phyloP scores from a whole-genome alignment of 2,888 invertebrate species.

The Nemotelus pantherinus region DNA sequence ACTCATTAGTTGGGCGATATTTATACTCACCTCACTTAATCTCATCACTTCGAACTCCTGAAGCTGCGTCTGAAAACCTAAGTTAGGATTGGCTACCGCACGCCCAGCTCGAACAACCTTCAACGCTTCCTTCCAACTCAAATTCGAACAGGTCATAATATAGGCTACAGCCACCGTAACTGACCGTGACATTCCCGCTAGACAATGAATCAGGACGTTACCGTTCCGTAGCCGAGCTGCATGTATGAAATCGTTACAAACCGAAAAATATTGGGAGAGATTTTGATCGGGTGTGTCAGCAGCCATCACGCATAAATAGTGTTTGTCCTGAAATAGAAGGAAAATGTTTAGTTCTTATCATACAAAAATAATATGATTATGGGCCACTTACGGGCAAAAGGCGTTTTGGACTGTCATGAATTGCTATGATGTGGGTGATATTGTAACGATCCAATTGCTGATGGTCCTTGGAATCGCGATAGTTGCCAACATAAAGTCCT shows the following conservation, averaged over 20 bases:
- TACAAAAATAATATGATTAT: slow-evolving; percentile 18
- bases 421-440: slow-evolving; percentile 94
- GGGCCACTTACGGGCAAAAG: slow-evolving; percentile 78
- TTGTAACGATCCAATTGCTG: slow-evolving; percentile 87
- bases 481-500: slow-evolving; percentile 94
- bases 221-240: slow-evolving; percentile 89
- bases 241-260: slow-evolving; percentile 97
- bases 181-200: slow-evolving; percentile 96
- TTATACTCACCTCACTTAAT: slow-evolving; percentile 74
- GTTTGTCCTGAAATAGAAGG: slow-evolving; percentile 83
- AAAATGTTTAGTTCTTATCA: slow-evolving; percentile 6
- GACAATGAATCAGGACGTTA: slow-evolving; percentile 92
- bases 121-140: slow-evolving; percentile 91
- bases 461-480: slow-evolving; percentile 93
- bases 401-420: slow-evolving; percentile 93
- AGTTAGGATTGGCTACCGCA: slow-evolving; percentile 93
- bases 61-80: slow-evolving; percentile 93
- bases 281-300: slow-evolving; percentile 96
- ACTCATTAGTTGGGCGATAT: neutral
- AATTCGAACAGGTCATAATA: slow-evolving; percentile 91
- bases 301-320: slow-evolving; percentile 94
- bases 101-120: slow-evolving; percentile 93
- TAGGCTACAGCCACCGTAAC: slow-evolving; percentile 96
- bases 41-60: slow-evolving; percentile 88
- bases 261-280: slow-evolving; percentile 89